A percentile compares a stretch with the other conserved stretches of the same genome.
phyloP scores from a whole-genome alignment of 2,797 vertebrate species.

The Galagoides demidoff region DNA sequence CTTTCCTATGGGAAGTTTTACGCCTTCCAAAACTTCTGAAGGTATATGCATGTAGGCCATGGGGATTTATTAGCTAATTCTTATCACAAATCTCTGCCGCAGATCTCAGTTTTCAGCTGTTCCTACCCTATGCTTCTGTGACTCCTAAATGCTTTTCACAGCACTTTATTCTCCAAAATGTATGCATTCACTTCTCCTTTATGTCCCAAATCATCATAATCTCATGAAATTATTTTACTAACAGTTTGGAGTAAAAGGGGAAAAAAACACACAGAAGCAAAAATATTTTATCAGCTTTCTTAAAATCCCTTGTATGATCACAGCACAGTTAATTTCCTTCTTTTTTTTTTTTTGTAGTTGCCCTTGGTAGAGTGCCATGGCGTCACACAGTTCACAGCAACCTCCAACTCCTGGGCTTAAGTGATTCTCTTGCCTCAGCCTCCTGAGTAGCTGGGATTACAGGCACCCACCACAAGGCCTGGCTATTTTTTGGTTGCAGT shows the following conservation, averaged over 20 bases:
- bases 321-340: not conserved
- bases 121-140: not conserved
- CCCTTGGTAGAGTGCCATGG: too few species aligned
- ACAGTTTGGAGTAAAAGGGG: not conserved
- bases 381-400: too few species aligned
- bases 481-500: too few species aligned
- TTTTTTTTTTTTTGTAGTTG: too few species aligned
- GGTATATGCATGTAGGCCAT: not conserved
- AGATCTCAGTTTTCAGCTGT: not conserved
- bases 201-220: not conserved
- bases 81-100: not conserved
- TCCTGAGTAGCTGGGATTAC: too few species aligned
- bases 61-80: not conserved
- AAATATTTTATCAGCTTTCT: not conserved
- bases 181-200: not conserved
- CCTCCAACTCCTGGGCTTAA: too few species aligned
- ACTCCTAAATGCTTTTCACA: not conserved
- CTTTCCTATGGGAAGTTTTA: not conserved
- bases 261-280: not conserved
- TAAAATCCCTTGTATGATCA: not conserved
- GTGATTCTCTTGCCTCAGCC: too few species aligned
- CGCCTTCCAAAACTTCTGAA: not conserved
- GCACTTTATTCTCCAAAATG: not conserved
- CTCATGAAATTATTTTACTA: conserved; percentile 3
- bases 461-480: too few species aligned